Conservation (phyloP, 2,797 vertebrate species). For the Apodemus agrarius region DNA sequence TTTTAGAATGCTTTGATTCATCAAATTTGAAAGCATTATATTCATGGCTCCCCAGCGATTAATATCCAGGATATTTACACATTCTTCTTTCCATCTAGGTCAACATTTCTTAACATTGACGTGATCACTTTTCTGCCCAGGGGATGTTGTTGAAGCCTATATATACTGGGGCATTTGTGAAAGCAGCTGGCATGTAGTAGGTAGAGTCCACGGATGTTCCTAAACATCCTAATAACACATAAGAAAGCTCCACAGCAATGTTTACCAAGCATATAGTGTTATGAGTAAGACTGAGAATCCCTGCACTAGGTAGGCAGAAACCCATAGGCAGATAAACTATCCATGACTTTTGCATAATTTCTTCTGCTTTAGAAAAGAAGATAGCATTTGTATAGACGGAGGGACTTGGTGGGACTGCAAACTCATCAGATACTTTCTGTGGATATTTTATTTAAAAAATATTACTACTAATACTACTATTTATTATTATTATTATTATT, state of each 20-base stretch:
- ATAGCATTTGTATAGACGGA: background rate
- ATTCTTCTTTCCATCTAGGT: constrained; percentile 11
- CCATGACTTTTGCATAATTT: background rate
- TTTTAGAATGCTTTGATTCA: constrained; percentile 33
- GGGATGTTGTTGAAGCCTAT: background rate
- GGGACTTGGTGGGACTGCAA: background rate
- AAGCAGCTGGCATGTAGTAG: background rate
- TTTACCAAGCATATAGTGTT: constrained; percentile 17
- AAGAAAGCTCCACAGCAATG: background rate
- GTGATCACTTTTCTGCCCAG: background rate
- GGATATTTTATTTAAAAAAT: background rate
- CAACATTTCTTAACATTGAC: constrained; percentile 10
- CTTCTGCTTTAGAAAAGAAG: constrained; percentile 30
- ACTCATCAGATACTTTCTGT: constrained; percentile 5
- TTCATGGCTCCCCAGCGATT: background rate
- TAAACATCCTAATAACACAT: background rate
- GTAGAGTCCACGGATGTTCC: background rate
- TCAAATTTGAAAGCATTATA: constrained; percentile 31
- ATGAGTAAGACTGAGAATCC: constrained; percentile 12
- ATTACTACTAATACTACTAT: background rate
- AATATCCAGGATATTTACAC: constrained; percentile 25
- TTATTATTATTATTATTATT: background rate
- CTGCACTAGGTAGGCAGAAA: background rate
- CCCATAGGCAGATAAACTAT: background rate
- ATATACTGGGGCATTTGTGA: background rate